phyloP scores from a whole-genome alignment of 2,797 vertebrate genomes.

The Amblyraja radiata region DNA sequence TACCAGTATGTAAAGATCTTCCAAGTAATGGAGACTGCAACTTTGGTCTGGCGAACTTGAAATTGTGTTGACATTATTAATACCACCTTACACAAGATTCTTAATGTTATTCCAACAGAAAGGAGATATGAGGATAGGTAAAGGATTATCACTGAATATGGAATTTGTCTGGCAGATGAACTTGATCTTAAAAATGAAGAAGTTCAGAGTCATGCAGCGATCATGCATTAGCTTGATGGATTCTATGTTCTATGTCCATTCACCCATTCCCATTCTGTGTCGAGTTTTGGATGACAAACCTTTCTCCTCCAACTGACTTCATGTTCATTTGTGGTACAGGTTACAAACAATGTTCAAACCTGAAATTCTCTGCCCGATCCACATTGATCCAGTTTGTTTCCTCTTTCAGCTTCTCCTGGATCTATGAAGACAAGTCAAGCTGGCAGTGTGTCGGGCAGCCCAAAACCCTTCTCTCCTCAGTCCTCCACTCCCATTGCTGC shows the following conservation, averaged over 20 bases:
- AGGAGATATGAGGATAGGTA: background rate
- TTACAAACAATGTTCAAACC: constrained; percentile 21
- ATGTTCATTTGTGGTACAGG: background rate
- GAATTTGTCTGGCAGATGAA: background rate
- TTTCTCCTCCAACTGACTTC: background rate
- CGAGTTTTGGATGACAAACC: background rate
- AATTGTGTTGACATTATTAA: background rate
- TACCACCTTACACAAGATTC: background rate
- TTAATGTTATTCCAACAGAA: background rate
- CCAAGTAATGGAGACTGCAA: background rate
- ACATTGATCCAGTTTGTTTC: constrained; percentile 38
- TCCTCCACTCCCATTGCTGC: constrained; percentile 63
- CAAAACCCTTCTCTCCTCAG: constrained; percentile 79
- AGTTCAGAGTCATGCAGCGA: background rate
- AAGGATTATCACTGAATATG: background rate
- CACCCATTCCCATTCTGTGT: background rate
- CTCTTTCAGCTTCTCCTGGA: constrained; percentile 75
- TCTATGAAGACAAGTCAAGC: constrained; percentile 75
- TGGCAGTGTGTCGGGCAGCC: constrained; percentile 77
- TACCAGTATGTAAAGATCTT: background rate
- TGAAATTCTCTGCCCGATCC: constrained; percentile 1
- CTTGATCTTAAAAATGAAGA: background rate
- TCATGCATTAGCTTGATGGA: background rate
- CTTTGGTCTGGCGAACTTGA: background rate
- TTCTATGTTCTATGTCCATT: background rate